Evolutionary conservation across 2,797 vertebrate species (phyloP), one percentile per base, ranked within the genome.

Genomic region (Aratinga solstitialis): DNA sequence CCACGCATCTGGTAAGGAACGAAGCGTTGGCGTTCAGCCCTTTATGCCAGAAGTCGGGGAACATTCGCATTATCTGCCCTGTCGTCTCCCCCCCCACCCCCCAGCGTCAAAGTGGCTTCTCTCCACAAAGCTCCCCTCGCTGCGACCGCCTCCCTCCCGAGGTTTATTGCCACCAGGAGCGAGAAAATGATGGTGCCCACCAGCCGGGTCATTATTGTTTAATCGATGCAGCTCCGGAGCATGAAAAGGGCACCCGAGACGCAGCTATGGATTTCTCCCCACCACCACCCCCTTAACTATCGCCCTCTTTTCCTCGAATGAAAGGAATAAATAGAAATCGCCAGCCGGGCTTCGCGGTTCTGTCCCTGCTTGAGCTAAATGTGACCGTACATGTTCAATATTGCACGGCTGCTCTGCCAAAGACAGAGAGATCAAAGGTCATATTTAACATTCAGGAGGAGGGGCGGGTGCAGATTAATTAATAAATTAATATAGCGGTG

Each of bases 351-450:
- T 96, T 92, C 85, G 90, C 74, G 88, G 68, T 95, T 91, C 95
- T 83, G 90, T 78, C 91, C 87, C 96, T 92, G 95, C 95, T 95
- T 75, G 87, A 97, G 95, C 94, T 96, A 82, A 97, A 95, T 96
- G 97, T 97, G 97, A 95, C 97, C 91, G 91, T 96, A 94, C 95
- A 93, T 90, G 96, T 92, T 96, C 96, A 93, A 97, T 96, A 97
- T 90, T 93, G 94, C 97, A 96, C 89, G 96, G 96, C 98, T 98
- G 97, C 95, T 98, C 97, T 98, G 98, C 96, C 97, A 96, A 93
- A 98, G 98, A 98, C 98, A 98, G 91, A 96, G 97, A 98, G 98
- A 99, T 98, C 99, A 99, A 98, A 99, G 98, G 99, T 99, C 98
- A 98, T 97, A 97, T 97, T 98, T 98, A 98, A 96, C 98, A 97